Evolutionary conservation across 2,888 invertebrate genomes (phyloP), one percentile per base, ranked within the genome.

Genomic region (Vanessa cardui): DNA sequence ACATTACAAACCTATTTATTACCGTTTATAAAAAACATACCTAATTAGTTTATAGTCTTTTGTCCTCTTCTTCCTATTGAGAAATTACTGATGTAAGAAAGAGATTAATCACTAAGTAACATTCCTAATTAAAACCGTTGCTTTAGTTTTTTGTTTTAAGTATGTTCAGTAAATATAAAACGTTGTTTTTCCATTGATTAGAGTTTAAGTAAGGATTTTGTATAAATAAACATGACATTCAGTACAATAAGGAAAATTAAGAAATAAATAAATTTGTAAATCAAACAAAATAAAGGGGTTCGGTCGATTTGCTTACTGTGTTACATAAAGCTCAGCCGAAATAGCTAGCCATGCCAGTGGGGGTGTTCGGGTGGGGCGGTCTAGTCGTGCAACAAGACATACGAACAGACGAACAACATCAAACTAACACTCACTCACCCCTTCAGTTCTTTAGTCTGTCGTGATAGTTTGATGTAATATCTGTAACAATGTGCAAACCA

Each of bases 351-450:
- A 64, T 46, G 58, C 33, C 33, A 26, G 49, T 45, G 58, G 47
- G 21, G 39, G 54, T 60, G 26, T 26, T 5, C 8, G 58, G 47
- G 58, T 21, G 31, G 20, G 60, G 52, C 9, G 47, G 47, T n/a
- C 7, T 39, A 39, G 47, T 58, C 65, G 64, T 72, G 70, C 68
- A 67, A 59, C 50, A 68, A 63, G 44, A 46, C 61, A 54, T 62
- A 62, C 64, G 58, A 52, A 54, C 69, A 69, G 65, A 71, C 73
- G 68, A 66, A 65, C 83, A 80, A 86, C 86, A 85, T 79, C 82
- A 75, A 86, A 78, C 83, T 80, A 80, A 81, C 84, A 88, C 87
- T 81, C 83, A 88, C 88, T 88, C 87, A 89, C 89, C 89, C 85
- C 65, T 88, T 86, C 59, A 88, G 84, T 80, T 85, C 81, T 73